A percentile compares a stretch with the other conserved stretches of the same genome.
Conservation (phyloP, 1,140 invertebrate species). For the Drosophila pseudoobscura region DNA sequence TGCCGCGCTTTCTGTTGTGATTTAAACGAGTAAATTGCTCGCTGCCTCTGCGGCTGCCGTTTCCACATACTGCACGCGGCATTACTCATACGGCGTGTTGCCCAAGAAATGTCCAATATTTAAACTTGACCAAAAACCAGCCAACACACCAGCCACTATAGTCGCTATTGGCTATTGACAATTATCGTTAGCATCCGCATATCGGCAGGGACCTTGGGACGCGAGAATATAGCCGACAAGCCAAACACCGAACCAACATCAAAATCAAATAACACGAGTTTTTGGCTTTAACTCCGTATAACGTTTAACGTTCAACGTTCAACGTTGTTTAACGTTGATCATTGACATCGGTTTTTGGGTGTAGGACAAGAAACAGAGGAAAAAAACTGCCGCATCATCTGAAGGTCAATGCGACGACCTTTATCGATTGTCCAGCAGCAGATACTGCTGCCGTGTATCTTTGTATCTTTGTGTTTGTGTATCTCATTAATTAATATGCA, state of each 20-base stretch:
- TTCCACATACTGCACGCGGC: conserved; percentile 25
- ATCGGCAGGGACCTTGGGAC: conserved; percentile 26
- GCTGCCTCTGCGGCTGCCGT: conserved; percentile 15
- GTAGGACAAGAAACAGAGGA: background rate
- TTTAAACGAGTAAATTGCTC: conserved; percentile 45
- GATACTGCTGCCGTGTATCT: too few relatives aligned
- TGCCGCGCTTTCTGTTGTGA: conserved; percentile 42
- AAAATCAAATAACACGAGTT: conserved; percentile 1
- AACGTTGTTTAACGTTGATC: background rate
- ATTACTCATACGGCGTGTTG: conserved; percentile 69
- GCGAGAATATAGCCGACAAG: conserved; percentile 27
- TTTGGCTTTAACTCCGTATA: conserved; percentile 2
- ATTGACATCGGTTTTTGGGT: conserved; percentile 1
- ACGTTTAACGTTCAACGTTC: background rate
- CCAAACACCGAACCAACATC: conserved; percentile 21
- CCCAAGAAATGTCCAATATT: conserved; percentile 63
- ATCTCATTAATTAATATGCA: conserved; percentile 39
- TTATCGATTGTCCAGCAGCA: background rate
- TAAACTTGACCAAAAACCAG: conserved; percentile 52
- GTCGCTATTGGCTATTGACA: conserved; percentile 26
- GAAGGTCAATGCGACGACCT: conserved; percentile 37
- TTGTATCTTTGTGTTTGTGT: background rate
- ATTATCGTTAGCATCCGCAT: conserved; percentile 43
- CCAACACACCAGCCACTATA: background rate
- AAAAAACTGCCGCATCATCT: conserved; percentile 1